phyloP scores from a whole-genome alignment of 2,888 invertebrate genomes.

The Pheosia gnoma region DNA sequence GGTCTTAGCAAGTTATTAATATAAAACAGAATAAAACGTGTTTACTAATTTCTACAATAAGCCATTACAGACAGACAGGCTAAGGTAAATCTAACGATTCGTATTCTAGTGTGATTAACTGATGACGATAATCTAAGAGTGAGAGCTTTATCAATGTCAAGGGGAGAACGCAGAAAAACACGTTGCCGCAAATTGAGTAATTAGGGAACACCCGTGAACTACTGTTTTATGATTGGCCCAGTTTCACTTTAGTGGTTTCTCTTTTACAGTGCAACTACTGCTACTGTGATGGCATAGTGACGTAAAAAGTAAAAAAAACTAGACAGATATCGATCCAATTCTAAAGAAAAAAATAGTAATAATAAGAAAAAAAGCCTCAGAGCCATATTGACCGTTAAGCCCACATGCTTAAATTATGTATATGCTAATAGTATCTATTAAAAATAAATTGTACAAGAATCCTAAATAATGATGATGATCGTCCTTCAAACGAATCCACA shows the following conservation, averaged over 20 bases:
- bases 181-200: slow-evolving; percentile 9
- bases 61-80: no score
- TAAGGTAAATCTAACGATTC: background rate
- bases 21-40: background rate
- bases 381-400: no score
- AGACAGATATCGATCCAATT: no score
- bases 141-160: slow-evolving; percentile 10
- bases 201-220: slow-evolving; percentile 16
- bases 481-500: background rate
- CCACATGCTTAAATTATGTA: no score
- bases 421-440: no score
- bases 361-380: no score
- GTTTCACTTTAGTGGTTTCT: slow-evolving; percentile 15
- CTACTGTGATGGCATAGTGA: no score
- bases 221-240: slow-evolving; percentile 9
- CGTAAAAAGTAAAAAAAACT: no score
- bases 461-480: background rate
- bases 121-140: background rate
- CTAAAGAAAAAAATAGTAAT: no score
- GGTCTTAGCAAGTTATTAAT: no score
- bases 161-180: slow-evolving; percentile 9
- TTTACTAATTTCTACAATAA: background rate
- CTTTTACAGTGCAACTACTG: slow-evolving; percentile 7
- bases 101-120: background rate
- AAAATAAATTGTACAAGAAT: no score